phyloP scores from a whole-genome alignment of 1,140 invertebrate genomes.

The Drosophila dunni region DNA sequence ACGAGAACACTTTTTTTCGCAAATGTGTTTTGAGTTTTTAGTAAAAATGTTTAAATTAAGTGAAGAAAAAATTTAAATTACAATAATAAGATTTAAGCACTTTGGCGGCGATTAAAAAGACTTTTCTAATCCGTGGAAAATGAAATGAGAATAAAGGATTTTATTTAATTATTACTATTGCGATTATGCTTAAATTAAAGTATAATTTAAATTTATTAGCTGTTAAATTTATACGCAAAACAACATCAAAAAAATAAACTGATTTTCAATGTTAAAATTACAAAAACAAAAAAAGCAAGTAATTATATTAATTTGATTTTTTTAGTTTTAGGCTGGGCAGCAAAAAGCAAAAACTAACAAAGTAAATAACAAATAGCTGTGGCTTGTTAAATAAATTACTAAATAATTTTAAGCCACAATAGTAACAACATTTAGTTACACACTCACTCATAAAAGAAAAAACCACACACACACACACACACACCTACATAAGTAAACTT shows the following conservation, averaged over 20 bases:
- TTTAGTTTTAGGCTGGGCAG: constrained; percentile 74
- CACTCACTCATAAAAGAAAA: constrained; percentile 24
- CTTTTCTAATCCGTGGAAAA: constrained; percentile 63
- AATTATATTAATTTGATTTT: constrained; percentile 71
- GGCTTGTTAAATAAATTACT: constrained; percentile 51
- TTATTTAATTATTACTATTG: constrained; percentile 72
- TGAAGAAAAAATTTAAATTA: constrained; percentile 59
- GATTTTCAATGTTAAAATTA: constrained; percentile 82
- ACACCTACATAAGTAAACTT: constrained; percentile 24
- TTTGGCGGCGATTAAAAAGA: constrained; percentile 81
- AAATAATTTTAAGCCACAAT: constrained; percentile 57
- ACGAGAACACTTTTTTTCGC: constrained; percentile 31
- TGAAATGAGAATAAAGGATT: constrained; percentile 59
- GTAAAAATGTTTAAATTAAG: constrained; percentile 61
- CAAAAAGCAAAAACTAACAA: constrained; percentile 60
- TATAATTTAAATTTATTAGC: constrained; percentile 81
- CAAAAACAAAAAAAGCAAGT: constrained; percentile 30
- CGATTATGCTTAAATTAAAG: constrained; percentile 76
- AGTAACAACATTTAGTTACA: constrained; percentile 51
- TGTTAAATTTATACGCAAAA: constrained; percentile 82
- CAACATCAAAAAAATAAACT: constrained; percentile 73
- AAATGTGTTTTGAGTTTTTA: constrained; percentile 60
- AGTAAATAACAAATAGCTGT: constrained; percentile 33
- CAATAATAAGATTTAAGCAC: constrained; percentile 78
- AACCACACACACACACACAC: constrained; percentile 22